phyloP scores from a whole-genome alignment of 2,113 vertebrate genomes.

The Pao palembangensis region DNA sequence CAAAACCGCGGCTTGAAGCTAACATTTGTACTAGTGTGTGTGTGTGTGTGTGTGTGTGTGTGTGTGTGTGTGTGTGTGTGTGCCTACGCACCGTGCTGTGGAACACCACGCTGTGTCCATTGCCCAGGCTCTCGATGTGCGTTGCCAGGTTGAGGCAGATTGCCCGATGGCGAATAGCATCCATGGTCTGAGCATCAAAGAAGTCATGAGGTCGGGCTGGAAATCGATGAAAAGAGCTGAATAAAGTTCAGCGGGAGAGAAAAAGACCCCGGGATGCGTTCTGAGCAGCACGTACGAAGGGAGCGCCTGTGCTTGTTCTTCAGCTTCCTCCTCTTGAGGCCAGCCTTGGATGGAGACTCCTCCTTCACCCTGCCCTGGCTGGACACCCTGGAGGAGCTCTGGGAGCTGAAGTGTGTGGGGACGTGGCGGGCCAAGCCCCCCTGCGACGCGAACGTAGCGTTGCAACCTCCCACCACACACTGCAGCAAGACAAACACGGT shows the following conservation, averaged over 20 bases:
- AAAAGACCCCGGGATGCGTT: not conserved
- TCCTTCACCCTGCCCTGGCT: conserved; percentile 91
- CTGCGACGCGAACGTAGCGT: conserved; percentile 96
- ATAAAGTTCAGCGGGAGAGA: not conserved
- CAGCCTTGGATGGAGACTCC: conserved; percentile 96
- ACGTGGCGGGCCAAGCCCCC: conserved; percentile 96
- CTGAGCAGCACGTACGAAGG: conserved; percentile 79
- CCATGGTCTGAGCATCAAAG: conserved; percentile 97
- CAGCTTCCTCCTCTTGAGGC: conserved; percentile 89
- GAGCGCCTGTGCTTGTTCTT: conserved; percentile 91
- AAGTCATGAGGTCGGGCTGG: conserved; percentile 95
- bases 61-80: conserved; percentile 1
- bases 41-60: conserved; percentile 7
- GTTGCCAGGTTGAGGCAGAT: conserved; percentile 98
- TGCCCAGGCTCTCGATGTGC: conserved; percentile 95
- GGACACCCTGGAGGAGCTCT: conserved; percentile 89
- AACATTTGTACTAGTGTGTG: not conserved
- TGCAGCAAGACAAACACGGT: conserved; percentile 44
- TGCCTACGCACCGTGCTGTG: conserved; percentile 88
- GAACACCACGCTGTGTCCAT: conserved; percentile 98
- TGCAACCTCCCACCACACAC: conserved; percentile 97
- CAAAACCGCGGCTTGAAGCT: not conserved
- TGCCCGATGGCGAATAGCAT: conserved; percentile 94
- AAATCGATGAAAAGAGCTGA: not conserved
- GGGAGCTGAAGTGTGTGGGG: conserved; percentile 97